phyloP scores from a whole-genome alignment of 2,888 invertebrate genomes.

The Sympetrum striolatum region DNA sequence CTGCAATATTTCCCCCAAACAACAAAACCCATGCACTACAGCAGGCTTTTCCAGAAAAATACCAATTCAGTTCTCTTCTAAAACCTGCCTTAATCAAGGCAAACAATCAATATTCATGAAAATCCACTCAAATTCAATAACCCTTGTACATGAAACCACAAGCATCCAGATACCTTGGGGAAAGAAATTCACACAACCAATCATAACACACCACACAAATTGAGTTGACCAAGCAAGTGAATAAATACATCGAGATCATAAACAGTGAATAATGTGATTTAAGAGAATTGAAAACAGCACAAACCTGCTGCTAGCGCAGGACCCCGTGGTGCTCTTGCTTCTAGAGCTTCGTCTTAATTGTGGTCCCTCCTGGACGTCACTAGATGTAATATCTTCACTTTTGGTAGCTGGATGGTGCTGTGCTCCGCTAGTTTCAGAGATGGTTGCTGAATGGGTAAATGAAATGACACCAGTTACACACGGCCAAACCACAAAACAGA shows the following conservation, averaged over 20 bases:
- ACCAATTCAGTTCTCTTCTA: too few relatives aligned
- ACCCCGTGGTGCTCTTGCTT: slow-evolving; percentile 70
- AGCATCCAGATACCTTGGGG: too few relatives aligned
- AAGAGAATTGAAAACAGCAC: slow-evolving; percentile 16
- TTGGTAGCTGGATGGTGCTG: slow-evolving; percentile 36
- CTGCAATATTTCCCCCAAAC: too few relatives aligned
- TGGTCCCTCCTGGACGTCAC: slow-evolving; percentile 53
- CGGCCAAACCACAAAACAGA: neutral
- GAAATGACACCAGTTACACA: neutral
- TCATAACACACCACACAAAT: too few relatives aligned
- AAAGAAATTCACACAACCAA: too few relatives aligned
- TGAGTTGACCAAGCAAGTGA: too few relatives aligned
- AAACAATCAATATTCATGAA: too few relatives aligned
- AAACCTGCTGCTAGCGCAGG: slow-evolving; percentile 70
- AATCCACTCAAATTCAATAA: too few relatives aligned
- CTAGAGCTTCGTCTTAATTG: slow-evolving; percentile 61
- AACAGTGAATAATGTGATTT: neutral
- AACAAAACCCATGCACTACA: too few relatives aligned
- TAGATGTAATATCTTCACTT: slow-evolving; percentile 34
- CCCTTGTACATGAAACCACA: too few relatives aligned
- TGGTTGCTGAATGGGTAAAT: slow-evolving; percentile 12
- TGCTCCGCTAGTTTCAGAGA: slow-evolving; percentile 25
- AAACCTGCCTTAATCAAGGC: too few relatives aligned
- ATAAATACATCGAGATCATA: neutral
- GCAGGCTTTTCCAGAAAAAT: too few relatives aligned